These are phyloP conservation scores for Phrynocephalus guinanensis DNA, from an alignment of 2,797 vertebrate species.

Conservation along the genomic window DNA sequence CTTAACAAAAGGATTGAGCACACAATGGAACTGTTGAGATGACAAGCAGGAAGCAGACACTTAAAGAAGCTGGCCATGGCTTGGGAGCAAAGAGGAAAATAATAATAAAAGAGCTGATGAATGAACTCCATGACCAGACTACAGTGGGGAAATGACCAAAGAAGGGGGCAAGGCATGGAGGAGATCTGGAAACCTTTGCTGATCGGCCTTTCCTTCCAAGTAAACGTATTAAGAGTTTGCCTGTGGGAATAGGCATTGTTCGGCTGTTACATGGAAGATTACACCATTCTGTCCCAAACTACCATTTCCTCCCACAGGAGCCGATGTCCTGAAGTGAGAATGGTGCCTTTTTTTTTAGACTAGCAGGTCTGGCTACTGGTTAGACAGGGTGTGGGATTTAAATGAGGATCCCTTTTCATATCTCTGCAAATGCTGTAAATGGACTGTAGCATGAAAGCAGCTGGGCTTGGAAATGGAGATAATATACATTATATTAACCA, in stretches of 20 bases:
- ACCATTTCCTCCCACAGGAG: not conserved
- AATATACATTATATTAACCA: too few species aligned
- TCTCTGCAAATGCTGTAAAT: not conserved
- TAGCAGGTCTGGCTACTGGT: too few species aligned
- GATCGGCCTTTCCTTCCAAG: not conserved
- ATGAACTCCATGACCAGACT: too few species aligned
- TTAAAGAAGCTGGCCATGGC: not conserved
- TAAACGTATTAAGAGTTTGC: not conserved
- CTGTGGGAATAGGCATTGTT: not conserved
- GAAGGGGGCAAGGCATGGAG: too few species aligned
- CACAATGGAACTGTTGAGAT: not conserved
- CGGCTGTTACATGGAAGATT: not conserved
- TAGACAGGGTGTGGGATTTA: too few species aligned
- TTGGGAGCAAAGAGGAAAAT: not conserved
- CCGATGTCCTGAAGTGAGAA: not conserved
- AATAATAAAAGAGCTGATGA: too few species aligned
- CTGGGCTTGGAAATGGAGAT: too few species aligned
- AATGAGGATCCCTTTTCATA: too few species aligned
- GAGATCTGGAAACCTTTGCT: not conserved
- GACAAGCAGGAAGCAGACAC: not conserved
- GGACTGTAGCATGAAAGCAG: not conserved
- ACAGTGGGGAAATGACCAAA: too few species aligned
- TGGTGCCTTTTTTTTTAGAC: too few species aligned
- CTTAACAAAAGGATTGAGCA: too few species aligned
- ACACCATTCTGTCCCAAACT: not conserved